Evolutionary conservation across 2,113 vertebrate genomes (phyloP).

Genomic region (Mustelus asterias): DNA sequence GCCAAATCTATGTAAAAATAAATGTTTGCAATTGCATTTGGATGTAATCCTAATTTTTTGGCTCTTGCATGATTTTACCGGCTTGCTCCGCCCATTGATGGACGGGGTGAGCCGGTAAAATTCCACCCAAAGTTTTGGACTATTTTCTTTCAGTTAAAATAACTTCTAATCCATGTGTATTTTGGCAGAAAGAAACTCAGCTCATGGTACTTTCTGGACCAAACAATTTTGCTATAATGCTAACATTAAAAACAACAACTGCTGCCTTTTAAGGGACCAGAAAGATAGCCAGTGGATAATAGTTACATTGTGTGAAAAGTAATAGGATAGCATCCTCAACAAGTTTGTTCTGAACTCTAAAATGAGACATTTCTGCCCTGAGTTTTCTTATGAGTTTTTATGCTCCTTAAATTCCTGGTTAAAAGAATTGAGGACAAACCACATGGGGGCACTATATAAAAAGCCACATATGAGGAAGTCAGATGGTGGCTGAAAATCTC

Average conservation of each 20-base stretch:
- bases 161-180: neutral
- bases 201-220: neutral
- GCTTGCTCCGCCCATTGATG: no score
- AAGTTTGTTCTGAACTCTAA: neutral
- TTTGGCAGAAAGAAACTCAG: neutral
- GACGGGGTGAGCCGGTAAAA: no score
- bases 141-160: neutral
- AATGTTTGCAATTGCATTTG: neutral
- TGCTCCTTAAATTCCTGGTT: neutral
- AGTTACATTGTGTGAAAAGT: neutral
- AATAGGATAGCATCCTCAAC: neutral
- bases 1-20: neutral
- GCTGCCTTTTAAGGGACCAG: neutral
- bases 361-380: neutral
- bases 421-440: neutral
- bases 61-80: no score
- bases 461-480: neutral
- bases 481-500: neutral
- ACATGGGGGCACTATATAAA: conserved; percentile 23
- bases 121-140: neutral
- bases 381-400: neutral
- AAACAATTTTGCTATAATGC: neutral
- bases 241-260: neutral
- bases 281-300: neutral
- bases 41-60: no score